phyloP scores from a whole-genome alignment of 2,113 vertebrate species.

The Heptranchias perlo region DNA sequence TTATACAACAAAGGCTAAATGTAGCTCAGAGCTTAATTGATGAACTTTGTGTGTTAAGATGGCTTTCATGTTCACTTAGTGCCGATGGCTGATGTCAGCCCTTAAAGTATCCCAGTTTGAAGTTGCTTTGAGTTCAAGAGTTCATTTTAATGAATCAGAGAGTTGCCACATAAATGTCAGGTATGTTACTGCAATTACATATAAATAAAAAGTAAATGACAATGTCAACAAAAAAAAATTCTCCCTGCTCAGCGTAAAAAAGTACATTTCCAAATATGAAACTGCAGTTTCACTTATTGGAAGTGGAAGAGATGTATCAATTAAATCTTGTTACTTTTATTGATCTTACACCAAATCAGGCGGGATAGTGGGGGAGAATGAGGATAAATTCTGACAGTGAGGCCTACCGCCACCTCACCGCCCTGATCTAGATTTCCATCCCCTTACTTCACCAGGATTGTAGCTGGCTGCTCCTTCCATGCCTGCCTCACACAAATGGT shows the following conservation, averaged over 20 bases:
- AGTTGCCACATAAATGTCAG: not conserved
- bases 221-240: not conserved
- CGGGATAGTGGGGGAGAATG: no score
- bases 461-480: no score
- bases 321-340: no score
- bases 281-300: no score
- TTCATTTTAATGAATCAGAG: not conserved
- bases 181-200: not conserved
- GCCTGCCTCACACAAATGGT: no score
- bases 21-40: not conserved
- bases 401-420: no score
- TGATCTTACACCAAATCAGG: no score
- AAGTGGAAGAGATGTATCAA: no score
- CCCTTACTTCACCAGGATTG: no score
- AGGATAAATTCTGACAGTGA: no score
- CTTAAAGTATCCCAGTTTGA: not conserved
- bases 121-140: not conserved
- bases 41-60: not conserved
- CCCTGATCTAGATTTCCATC: no score
- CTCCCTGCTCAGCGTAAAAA: not conserved
- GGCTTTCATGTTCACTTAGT: not conserved
- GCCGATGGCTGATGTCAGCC: not conserved
- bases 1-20: not conserved
- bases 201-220: not conserved
- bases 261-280: no score